Percentiles rank a stretch among this genome's conserved stretches.
Conservation (phyloP, 2,888 invertebrate genomes). For the Leucophenga maculata region DNA sequence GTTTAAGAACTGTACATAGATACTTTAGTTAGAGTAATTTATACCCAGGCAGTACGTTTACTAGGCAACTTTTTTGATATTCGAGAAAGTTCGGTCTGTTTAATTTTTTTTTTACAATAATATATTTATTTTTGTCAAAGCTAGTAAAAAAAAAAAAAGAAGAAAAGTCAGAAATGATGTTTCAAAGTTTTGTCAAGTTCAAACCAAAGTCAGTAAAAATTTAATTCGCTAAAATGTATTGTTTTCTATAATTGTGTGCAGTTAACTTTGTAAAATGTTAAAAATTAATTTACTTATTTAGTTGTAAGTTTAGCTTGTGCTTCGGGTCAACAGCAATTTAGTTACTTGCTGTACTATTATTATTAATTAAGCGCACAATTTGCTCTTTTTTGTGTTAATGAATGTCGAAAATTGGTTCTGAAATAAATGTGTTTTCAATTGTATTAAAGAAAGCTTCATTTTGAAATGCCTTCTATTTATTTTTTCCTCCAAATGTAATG, state of each 20-base stretch:
- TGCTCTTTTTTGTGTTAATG: not conserved
- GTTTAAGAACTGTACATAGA: not conserved
- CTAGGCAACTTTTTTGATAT: conserved; percentile 32
- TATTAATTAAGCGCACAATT: not conserved
- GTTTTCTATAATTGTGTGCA: too few species aligned
- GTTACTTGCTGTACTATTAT: too few species aligned
- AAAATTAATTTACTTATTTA: not conserved
- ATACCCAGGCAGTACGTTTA: conserved; percentile 8
- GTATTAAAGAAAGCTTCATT: not conserved
- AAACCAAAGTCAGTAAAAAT: conserved; percentile 19
- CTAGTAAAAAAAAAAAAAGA: not conserved
- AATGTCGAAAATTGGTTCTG: not conserved
- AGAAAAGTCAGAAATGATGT: not conserved
- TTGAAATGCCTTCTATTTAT: not conserved
- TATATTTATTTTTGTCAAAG: conserved; percentile 27
- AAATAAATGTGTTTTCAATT: not conserved
- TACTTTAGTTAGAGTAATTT: conserved; percentile 9
- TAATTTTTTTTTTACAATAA: conserved; percentile 51
- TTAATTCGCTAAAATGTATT: not conserved
- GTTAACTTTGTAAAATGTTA: not conserved
- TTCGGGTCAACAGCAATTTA: too few species aligned
- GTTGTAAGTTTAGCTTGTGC: not conserved
- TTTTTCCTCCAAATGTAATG: conserved; percentile 45
- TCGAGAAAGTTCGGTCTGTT: conserved; percentile 46
- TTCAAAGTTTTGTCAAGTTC: conserved; percentile 14